Conservation (phyloP, 2,888 invertebrate species). For the Heliconius hortense region DNA sequence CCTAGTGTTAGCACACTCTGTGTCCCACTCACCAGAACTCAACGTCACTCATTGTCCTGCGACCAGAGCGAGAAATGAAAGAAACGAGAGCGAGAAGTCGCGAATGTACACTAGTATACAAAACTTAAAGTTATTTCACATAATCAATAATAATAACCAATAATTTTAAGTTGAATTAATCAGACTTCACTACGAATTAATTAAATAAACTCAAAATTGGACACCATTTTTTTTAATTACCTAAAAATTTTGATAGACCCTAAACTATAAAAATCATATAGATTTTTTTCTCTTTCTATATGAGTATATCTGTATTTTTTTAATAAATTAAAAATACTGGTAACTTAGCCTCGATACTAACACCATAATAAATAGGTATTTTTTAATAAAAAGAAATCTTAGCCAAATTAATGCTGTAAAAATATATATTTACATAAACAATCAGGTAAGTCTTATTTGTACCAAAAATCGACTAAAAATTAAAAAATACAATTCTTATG, state of each 20-base stretch:
- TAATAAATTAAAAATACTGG: constrained; percentile 34
- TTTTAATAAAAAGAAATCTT: constrained; percentile 2
- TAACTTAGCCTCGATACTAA: constrained; percentile 36
- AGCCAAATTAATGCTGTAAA: constrained; percentile 4
- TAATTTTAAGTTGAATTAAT: not conserved
- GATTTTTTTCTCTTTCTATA: too few relatives aligned
- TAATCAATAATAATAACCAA: not conserved
- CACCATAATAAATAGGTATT: constrained; percentile 19
- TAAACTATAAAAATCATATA: not conserved
- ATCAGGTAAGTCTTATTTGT: constrained; percentile 25
- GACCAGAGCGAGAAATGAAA: too few relatives aligned
- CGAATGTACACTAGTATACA: not conserved
- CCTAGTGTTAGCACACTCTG: too few relatives aligned
- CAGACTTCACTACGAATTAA: not conserved
- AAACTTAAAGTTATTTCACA: too few relatives aligned
- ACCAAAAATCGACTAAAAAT: constrained; percentile 18
- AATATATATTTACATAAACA: constrained; percentile 15
- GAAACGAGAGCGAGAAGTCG: not conserved
- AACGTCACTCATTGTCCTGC: too few relatives aligned
- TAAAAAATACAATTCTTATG: not conserved
- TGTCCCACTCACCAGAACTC: too few relatives aligned
- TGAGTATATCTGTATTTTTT: not conserved
- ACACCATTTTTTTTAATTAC: not conserved
- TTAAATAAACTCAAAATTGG: not conserved
- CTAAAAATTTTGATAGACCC: not conserved